Conservation (phyloP, 2,797 vertebrate genomes). For the Manis crassicaudata region DNA sequence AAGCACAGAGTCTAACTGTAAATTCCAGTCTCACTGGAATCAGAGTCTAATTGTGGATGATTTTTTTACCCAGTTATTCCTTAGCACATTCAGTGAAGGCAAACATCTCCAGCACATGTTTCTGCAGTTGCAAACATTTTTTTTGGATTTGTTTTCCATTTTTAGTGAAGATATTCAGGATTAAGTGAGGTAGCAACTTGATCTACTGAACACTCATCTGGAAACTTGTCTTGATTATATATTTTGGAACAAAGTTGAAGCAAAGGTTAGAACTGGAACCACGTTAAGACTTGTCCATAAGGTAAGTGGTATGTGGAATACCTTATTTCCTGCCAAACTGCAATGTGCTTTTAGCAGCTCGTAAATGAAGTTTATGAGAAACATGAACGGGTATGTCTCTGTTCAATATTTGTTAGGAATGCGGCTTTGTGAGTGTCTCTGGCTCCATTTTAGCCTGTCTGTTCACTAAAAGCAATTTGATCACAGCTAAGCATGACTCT, state of each 20-base stretch:
- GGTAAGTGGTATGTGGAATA: not conserved
- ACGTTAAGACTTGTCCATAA: slow-evolving; percentile 8
- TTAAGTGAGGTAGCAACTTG: not conserved
- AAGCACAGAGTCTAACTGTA: not conserved
- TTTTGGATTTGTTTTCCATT: not conserved
- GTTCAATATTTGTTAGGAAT: not conserved
- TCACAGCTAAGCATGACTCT: not conserved
- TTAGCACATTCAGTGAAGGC: not conserved
- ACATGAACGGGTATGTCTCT: not conserved
- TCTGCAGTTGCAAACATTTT: not conserved
- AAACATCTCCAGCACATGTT: not conserved
- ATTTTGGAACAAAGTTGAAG: slow-evolving; percentile 34
- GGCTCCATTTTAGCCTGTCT: not conserved
- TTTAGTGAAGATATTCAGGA: not conserved
- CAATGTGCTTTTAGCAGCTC: not conserved
- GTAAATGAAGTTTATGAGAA: not conserved
- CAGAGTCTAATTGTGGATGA: not conserved
- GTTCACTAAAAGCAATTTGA: slow-evolving; percentile 7
- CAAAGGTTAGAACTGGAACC: not conserved
- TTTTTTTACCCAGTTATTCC: not conserved
- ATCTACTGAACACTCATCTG: not conserved
- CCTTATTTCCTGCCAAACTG: not conserved
- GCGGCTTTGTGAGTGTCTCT: not conserved
- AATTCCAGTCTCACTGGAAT: not conserved
- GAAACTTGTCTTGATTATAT: slow-evolving; percentile 39